phyloP scores from a whole-genome alignment of 2,797 vertebrate genomes.

The Emydoidea blandingii region DNA sequence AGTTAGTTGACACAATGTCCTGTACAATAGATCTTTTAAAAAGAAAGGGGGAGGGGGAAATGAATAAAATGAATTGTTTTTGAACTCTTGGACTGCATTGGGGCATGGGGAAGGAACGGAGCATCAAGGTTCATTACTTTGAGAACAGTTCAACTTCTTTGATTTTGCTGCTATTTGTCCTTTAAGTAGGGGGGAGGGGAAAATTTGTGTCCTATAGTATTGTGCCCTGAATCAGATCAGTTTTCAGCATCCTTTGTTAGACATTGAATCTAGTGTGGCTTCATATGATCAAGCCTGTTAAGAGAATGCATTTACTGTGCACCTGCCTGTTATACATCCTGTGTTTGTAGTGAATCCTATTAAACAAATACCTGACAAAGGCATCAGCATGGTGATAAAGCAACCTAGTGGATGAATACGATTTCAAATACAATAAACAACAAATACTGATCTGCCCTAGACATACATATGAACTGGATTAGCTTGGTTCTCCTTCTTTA shows the following conservation, averaged over 20 bases:
- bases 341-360: background rate
- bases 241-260: conserved; percentile 28
- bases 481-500: background rate
- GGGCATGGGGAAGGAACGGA: fast-evolving
- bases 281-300: conserved; percentile 20
- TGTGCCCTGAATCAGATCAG: background rate
- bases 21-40: background rate
- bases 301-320: background rate
- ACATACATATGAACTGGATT: background rate
- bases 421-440: conserved; percentile 22
- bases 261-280: background rate
- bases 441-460: conserved; percentile 48
- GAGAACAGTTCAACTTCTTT: background rate
- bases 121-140: background rate
- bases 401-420: conserved; percentile 13
- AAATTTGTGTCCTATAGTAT: background rate
- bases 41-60: background rate
- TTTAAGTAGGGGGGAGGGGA: background rate
- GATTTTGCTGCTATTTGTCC: background rate
- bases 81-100: background rate
- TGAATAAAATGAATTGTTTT: background rate
- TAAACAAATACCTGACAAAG: conserved; percentile 40
- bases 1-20: background rate
- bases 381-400: background rate
- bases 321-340: conserved; percentile 7